Evolutionary conservation across 2,888 invertebrate species (phyloP).

Genomic region (Nineta flava): DNA sequence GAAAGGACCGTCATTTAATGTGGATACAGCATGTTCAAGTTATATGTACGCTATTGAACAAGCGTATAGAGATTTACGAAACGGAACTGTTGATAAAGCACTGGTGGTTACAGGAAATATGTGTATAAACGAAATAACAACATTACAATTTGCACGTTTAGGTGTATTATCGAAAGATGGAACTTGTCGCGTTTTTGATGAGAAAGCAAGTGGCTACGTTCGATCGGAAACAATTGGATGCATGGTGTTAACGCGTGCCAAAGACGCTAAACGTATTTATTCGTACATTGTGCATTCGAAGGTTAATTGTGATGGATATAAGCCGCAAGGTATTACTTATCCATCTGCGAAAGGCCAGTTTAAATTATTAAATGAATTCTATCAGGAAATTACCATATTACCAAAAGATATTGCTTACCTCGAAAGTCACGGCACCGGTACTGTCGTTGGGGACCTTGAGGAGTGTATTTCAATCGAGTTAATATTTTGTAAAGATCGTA

Average conservation of each 20-base stretch:
- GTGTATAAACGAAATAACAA: constrained; percentile 67
- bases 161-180: constrained; percentile 37
- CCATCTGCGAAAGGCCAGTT: constrained; percentile 37
- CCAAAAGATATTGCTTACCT: constrained; percentile 53
- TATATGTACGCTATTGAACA: constrained; percentile 70
- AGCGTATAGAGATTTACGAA: constrained; percentile 54
- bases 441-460: constrained; percentile 59
- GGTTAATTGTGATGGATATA: constrained; percentile 25
- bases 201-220: constrained; percentile 57
- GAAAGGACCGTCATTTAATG: constrained; percentile 73
- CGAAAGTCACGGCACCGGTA: constrained; percentile 39
- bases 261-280: constrained; percentile 32
- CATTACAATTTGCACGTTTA: constrained; percentile 62
- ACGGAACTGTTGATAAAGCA: constrained; percentile 70
- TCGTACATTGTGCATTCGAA: constrained; percentile 24
- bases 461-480: constrained; percentile 67
- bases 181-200: constrained; percentile 38
- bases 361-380: constrained; percentile 43
- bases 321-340: constrained; percentile 24
- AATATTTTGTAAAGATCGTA: constrained; percentile 52
- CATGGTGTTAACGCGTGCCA: constrained; percentile 50
- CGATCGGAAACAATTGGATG: constrained; percentile 66
- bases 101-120: constrained; percentile 74
- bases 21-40: constrained; percentile 85
- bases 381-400: constrained; percentile 50